Conservation (phyloP, 1,140 invertebrate species). For the Dendroctonus valens region DNA sequence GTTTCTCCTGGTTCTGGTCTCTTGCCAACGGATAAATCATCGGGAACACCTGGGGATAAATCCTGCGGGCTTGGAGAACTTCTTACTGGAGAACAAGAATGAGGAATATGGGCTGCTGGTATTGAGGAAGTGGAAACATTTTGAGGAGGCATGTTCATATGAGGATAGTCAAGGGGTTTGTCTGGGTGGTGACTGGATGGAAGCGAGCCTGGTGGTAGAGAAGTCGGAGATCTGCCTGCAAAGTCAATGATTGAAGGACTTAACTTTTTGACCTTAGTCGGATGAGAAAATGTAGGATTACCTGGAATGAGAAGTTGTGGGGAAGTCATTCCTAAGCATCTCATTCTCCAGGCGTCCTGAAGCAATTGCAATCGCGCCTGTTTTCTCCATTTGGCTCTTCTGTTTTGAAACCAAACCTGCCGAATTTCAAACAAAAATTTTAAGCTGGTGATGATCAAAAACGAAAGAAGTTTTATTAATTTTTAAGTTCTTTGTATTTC, state of each 20-base stretch:
- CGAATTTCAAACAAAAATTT: background rate
- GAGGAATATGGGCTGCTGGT: conserved; percentile 18
- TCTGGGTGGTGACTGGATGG: conserved; percentile 22
- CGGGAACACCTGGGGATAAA: conserved; percentile 45
- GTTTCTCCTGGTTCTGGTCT: conserved; percentile 20
- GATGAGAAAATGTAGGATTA: conserved; percentile 24
- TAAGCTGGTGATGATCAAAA: background rate
- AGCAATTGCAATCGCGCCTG: conserved; percentile 80
- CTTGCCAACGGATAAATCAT: conserved; percentile 46
- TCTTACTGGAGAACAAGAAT: conserved; percentile 43
- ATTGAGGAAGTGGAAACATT: background rate
- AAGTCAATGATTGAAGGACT: background rate
- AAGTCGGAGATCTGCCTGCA: conserved; percentile 37
- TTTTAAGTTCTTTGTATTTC: too few species aligned
- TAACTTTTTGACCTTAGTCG: background rate
- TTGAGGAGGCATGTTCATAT: conserved; percentile 31
- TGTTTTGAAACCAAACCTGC: conserved; percentile 88
- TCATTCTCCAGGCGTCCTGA: conserved; percentile 87
- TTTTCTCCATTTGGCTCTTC: conserved; percentile 85
- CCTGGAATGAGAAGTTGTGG: conserved; percentile 56
- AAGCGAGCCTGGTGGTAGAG: background rate
- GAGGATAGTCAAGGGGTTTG: conserved; percentile 40
- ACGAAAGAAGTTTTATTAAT: too few species aligned
- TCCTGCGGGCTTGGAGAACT: conserved; percentile 44
- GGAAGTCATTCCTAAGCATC: conserved; percentile 72